These are phyloP conservation scores for Allobates femoralis DNA, from an alignment of 2,797 vertebrate genomes.

Conservation along the genomic window DNA sequence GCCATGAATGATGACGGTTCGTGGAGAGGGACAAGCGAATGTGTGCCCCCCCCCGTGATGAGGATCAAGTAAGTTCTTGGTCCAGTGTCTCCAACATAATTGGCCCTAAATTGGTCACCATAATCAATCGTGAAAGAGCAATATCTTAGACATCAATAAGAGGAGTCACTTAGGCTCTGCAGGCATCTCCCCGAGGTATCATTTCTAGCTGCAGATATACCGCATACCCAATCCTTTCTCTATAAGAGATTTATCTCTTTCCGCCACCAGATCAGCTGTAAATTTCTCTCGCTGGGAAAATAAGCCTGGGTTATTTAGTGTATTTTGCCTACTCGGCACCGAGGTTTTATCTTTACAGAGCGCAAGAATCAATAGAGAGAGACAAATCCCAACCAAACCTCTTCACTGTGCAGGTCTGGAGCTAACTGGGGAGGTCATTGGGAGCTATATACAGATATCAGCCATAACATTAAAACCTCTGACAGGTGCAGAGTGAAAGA, in stretches of 20 bases:
- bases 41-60: neutral
- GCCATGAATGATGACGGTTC: neutral
- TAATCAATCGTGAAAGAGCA: neutral
- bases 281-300: slow-evolving; percentile 15
- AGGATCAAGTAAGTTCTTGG: neutral
- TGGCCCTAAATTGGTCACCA: too few species aligned
- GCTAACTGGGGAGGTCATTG: neutral
- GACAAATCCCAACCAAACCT: neutral
- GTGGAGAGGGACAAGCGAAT: neutral
- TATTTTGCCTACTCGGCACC: slow-evolving; percentile 40
- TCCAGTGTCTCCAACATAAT: neutral
- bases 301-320: slow-evolving; percentile 31
- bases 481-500: too few species aligned
- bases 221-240: neutral
- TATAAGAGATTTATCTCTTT: slow-evolving; percentile 34
- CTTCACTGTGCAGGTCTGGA: neutral
- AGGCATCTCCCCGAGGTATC: neutral
- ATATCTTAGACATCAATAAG: neutral
- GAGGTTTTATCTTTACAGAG: slow-evolving; percentile 29
- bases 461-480: too few species aligned
- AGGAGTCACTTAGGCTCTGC: neutral
- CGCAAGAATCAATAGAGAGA: slow-evolving; percentile 35
- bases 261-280: slow-evolving; percentile 32
- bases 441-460: neutral
- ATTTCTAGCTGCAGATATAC: neutral